Evolutionary conservation across 1,140 invertebrate genomes (phyloP).

Genomic region (Neodiprion virginianus): DNA sequence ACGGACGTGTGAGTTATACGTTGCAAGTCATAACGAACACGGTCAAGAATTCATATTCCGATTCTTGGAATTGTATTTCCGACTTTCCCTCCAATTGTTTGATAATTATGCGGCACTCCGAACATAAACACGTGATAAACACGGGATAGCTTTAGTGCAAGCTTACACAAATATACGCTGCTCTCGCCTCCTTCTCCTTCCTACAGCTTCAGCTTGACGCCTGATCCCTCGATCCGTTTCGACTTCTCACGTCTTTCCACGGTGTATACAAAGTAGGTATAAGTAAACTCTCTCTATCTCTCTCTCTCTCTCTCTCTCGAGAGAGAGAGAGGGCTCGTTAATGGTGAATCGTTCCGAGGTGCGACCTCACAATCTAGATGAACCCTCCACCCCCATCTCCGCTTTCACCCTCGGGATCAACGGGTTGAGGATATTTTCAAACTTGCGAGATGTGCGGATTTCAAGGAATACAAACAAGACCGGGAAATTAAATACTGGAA

Average conservation of each 20-base stretch:
- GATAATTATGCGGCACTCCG: slow-evolving; percentile 6
- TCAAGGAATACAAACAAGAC: too few relatives aligned
- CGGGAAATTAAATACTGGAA: too few relatives aligned
- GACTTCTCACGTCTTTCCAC: slow-evolving; percentile 6
- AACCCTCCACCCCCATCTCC: too few relatives aligned
- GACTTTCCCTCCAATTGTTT: slow-evolving; percentile 13
- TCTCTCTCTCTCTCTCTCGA: too few relatives aligned
- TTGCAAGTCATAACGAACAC: background rate
- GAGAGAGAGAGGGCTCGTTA: too few relatives aligned
- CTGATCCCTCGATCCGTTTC: background rate
- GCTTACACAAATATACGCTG: slow-evolving; percentile 15
- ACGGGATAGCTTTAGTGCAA: background rate
- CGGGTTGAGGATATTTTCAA: too few relatives aligned
- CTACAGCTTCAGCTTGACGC: too few relatives aligned
- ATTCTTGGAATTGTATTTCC: slow-evolving; percentile 10
- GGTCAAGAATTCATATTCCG: slow-evolving; percentile 6
- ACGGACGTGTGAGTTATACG: background rate
- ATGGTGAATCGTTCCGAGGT: too few relatives aligned
- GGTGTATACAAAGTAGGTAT: background rate
- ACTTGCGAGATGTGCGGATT: too few relatives aligned
- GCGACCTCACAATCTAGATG: too few relatives aligned
- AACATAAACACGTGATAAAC: slow-evolving; percentile 13
- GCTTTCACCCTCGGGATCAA: too few relatives aligned
- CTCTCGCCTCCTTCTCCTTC: background rate
- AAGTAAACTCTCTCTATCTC: too few relatives aligned